Evolutionary conservation across 2,888 invertebrate genomes (phyloP).

Genomic region (Dynastes hyllus): DNA sequence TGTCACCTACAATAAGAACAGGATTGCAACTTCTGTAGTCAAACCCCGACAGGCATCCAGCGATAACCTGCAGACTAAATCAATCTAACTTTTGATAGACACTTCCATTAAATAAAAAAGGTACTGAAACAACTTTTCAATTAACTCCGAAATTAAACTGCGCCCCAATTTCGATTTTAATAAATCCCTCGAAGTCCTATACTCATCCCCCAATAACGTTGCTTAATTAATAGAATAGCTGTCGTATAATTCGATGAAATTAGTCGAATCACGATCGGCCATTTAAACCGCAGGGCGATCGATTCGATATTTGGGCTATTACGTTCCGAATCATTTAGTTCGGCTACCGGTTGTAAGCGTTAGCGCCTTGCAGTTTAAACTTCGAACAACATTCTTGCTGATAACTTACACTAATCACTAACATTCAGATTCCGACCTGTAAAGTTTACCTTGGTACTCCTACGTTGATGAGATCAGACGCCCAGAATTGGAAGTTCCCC

Average conservation of each 20-base stretch:
- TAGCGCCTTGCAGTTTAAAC: slow-evolving; percentile 35
- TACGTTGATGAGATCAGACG: slow-evolving; percentile 59
- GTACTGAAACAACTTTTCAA: background rate
- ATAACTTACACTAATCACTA: slow-evolving; percentile 61
- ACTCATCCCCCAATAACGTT: background rate
- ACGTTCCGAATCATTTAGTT: slow-evolving; percentile 6
- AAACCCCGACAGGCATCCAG: too few relatives aligned
- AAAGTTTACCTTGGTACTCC: slow-evolving; percentile 59
- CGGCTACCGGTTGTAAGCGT: slow-evolving; percentile 7
- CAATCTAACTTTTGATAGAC: background rate
- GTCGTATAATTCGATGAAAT: background rate
- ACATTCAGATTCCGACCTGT: slow-evolving; percentile 61
- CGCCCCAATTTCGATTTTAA: background rate
- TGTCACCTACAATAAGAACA: too few relatives aligned
- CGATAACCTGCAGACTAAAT: too few relatives aligned
- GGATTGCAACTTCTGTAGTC: too few relatives aligned
- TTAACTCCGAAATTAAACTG: background rate
- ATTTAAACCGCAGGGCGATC: slow-evolving; percentile 24
- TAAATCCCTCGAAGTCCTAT: background rate
- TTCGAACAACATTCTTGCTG: slow-evolving; percentile 58
- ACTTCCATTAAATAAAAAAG: background rate
- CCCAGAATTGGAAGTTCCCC: slow-evolving; percentile 59
- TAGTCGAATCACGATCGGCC: slow-evolving; percentile 10
- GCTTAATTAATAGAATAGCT: slow-evolving; percentile 13
- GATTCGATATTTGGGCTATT: slow-evolving; percentile 17